Evolutionary conservation across 1,140 invertebrate species (phyloP).

Genomic region (Latrodectus geometricus): DNA sequence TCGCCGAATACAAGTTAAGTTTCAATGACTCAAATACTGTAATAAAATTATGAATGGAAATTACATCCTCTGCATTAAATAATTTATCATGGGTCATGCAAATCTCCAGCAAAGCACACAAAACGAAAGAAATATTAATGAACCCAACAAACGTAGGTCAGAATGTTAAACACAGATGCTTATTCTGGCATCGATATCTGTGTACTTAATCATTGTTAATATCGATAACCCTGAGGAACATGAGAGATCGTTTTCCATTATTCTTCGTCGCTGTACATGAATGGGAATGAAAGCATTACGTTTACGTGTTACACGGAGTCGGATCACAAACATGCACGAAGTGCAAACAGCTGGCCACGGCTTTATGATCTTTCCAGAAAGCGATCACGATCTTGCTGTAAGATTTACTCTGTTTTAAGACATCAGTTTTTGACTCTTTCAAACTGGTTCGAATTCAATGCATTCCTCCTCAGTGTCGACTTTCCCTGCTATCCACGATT

Average conservation of each 20-base stretch:
- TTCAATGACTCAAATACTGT: not conserved
- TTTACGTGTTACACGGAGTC: not conserved
- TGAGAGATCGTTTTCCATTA: not conserved
- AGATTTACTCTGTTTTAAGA: conserved; percentile 20
- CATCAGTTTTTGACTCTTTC: conserved; percentile 13
- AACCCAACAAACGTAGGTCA: not conserved
- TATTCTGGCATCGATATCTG: conserved; percentile 30
- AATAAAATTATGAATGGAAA: not conserved
- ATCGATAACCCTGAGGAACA: not conserved
- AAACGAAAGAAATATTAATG: not conserved
- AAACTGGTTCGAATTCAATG: conserved; percentile 30
- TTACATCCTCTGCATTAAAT: not conserved
- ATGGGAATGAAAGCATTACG: not conserved
- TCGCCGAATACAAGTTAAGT: not conserved
- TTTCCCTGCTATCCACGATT: not conserved
- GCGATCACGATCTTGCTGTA: conserved; percentile 31
- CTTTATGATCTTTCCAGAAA: conserved; percentile 27
- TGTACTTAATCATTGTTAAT: conserved; percentile 29
- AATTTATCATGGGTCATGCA: not conserved
- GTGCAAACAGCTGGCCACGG: conserved; percentile 42
- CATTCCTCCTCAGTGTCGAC: not conserved
- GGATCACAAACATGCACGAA: conserved; percentile 11
- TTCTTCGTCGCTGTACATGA: not conserved
- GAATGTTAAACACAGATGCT: conserved; percentile 28
- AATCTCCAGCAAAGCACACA: not conserved